Conservation (phyloP, 30 jellyfish, hydroid and myxozoan species). For the Rhopilema esculentum region DNA sequence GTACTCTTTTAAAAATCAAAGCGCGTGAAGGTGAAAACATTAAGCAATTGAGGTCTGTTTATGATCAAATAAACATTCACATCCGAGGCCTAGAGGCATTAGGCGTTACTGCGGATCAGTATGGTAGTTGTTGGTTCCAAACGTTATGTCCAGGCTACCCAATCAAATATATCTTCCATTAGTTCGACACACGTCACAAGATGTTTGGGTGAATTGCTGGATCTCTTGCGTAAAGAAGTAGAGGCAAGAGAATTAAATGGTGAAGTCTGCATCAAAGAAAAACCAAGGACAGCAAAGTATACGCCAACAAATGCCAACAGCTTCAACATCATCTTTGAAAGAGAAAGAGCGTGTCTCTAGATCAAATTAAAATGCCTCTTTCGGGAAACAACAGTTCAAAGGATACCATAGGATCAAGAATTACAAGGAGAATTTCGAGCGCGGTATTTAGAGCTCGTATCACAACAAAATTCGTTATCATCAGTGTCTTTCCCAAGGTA, state of each 20-base stretch:
- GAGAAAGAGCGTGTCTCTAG: background rate
- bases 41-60: constrained; percentile 10
- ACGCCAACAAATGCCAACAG: background rate
- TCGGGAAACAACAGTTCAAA: background rate
- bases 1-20: too few species aligned
- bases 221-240: background rate
- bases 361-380: background rate
- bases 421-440: background rate
- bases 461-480: background rate
- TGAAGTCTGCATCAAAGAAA: background rate
- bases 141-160: background rate
- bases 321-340: background rate
- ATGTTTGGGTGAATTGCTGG: background rate
- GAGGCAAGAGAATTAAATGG: background rate
- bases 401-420: constrained; percentile 12
- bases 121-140: background rate
- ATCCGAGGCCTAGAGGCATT: constrained; percentile 53
- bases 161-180: background rate
- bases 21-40: constrained; percentile 19
- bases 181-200: background rate
- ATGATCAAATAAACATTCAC: constrained; percentile 54
- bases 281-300: background rate
- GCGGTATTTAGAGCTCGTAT: constrained; percentile 12
- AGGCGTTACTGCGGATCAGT: constrained; percentile 22
- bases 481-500: constrained; percentile 33